phyloP scores from a whole-genome alignment of 1,140 invertebrate species.

The Bombus sibiricus region DNA sequence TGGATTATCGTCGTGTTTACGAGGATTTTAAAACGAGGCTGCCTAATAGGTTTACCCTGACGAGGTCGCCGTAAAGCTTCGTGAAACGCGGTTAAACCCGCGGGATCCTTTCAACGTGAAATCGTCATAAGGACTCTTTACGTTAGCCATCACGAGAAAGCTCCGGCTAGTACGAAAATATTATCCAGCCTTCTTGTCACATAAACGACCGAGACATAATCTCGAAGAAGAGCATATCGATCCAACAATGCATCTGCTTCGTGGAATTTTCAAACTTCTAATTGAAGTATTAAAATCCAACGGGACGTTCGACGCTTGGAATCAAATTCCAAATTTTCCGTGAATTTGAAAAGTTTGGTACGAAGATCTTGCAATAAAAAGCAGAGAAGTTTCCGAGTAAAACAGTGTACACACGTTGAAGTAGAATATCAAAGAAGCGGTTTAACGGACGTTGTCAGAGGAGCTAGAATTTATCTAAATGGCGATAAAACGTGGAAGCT shows the following conservation, averaged over 20 bases:
- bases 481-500: background rate
- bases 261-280: background rate
- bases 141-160: background rate
- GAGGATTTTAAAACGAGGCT: background rate
- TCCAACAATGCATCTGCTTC: background rate
- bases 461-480: background rate
- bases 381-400: background rate
- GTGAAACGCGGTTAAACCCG: background rate
- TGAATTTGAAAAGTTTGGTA: background rate
- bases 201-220: background rate
- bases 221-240: background rate
- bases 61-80: background rate
- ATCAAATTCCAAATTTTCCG: no score
- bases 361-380: background rate
- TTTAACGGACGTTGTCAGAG: background rate
- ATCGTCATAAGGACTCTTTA: background rate
- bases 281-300: no score
- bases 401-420: background rate
- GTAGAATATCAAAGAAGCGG: no score
- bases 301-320: no score
- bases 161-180: background rate
- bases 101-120: background rate
- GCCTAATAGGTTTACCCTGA: background rate
- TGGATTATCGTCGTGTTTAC: background rate
- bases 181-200: background rate